phyloP scores from a whole-genome alignment of 2,797 vertebrate species.

The Dermochelys coriacea region DNA sequence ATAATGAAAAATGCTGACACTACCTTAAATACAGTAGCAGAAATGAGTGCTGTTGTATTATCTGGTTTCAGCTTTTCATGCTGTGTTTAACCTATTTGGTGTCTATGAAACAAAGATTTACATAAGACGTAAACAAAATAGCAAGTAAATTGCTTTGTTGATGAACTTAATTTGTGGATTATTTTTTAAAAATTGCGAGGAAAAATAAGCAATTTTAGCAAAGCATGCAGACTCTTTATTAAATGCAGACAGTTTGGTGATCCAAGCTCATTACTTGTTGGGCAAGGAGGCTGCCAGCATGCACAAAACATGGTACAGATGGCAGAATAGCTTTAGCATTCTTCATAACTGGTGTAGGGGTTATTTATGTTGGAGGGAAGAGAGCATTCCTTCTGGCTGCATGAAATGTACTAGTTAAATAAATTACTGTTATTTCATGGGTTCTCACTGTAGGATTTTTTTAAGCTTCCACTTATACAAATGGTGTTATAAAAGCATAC shows the following conservation, averaged over 20 bases:
- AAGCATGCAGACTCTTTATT: slow-evolving; percentile 42
- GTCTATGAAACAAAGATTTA: slow-evolving; percentile 69
- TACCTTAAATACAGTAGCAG: slow-evolving; percentile 18
- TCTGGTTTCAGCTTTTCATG: slow-evolving; percentile 47
- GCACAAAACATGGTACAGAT: neutral
- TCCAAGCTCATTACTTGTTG: slow-evolving; percentile 11
- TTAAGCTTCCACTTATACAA: neutral
- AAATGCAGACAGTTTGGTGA: slow-evolving; percentile 54
- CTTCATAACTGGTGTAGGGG: neutral
- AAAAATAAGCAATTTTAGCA: slow-evolving; percentile 58
- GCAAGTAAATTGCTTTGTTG: slow-evolving; percentile 58
- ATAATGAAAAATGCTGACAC: neutral
- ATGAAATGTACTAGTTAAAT: slow-evolving; percentile 3
- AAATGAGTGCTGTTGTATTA: neutral
- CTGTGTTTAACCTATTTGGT: slow-evolving; percentile 45
- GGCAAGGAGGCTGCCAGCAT: neutral
- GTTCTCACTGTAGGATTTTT: slow-evolving; percentile 2
- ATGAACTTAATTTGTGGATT: slow-evolving; percentile 57
- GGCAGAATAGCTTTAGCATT: slow-evolving; percentile 29
- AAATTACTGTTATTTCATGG: neutral
- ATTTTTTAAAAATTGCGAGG: slow-evolving; percentile 25
- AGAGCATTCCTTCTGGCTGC: neutral
- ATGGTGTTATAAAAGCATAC: neutral
- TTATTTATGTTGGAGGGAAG: slow-evolving; percentile 22
- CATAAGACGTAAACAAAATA: slow-evolving; percentile 58